Evolutionary conservation across 30 jellyfish, hydroid and myxozoan species (phyloP).

Genomic region (Cassiopea xamachana): DNA sequence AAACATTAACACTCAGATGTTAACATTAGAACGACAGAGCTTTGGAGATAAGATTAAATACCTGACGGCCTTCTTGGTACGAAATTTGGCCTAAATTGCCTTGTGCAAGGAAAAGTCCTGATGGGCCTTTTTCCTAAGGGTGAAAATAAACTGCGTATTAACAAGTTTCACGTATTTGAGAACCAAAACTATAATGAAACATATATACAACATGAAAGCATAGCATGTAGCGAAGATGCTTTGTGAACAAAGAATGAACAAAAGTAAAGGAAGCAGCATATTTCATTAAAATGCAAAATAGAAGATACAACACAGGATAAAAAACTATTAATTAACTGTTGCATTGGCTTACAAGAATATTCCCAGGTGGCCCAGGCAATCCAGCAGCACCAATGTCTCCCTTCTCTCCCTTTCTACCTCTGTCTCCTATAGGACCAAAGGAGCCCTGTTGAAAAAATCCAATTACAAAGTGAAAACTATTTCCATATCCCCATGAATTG

Average conservation of each 20-base stretch:
- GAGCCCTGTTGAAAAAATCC: constrained; percentile 7
- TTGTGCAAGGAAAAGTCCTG: constrained; percentile 5
- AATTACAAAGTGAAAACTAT: background rate
- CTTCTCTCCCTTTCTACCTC: constrained; percentile 59
- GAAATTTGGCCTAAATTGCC: constrained; percentile 32
- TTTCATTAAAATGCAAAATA: too few species aligned
- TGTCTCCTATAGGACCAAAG: constrained; percentile 17
- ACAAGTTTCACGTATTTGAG: too few species aligned
- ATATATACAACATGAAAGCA: too few species aligned
- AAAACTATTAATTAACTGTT: too few species aligned
- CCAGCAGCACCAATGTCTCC: constrained; percentile 84
- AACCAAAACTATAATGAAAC: too few species aligned
- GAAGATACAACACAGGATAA: too few species aligned
- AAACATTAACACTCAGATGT: too few species aligned
- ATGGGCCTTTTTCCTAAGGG: constrained; percentile 36
- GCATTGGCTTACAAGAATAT: constrained; percentile 6
- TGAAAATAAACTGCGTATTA: background rate
- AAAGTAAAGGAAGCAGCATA: too few species aligned
- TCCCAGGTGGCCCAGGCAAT: constrained; percentile 62
- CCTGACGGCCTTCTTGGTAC: constrained; percentile 35
- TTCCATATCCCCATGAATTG: too few species aligned
- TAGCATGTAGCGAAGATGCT: too few species aligned
- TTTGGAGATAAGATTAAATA: background rate
- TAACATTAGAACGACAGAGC: too few species aligned
- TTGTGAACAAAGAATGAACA: too few species aligned